Evolutionary conservation across 2,113 vertebrate genomes (phyloP), one percentile per base, ranked within the genome.

Genomic region (Chinchilla lanigera): DNA sequence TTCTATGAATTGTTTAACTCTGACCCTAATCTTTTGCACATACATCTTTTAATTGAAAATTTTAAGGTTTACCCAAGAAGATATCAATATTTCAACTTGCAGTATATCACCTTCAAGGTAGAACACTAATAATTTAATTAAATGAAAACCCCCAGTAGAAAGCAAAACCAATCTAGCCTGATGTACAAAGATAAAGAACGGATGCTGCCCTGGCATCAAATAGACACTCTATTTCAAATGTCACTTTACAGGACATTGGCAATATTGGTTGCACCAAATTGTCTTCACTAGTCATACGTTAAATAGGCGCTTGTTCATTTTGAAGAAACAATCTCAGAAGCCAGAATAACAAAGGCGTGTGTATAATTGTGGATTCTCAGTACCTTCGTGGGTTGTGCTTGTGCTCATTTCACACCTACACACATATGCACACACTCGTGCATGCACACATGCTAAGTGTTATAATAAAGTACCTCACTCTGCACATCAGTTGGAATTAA

Each of bases 401-500:
- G 60, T 28, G 1, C 56, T 60, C 4, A 1, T 20, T 80, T 54
- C 14, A 38, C 50, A 90, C 38, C 71, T 2, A 81, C 47, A 56
- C 17, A 10, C 2, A 10, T 11, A 58, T 10, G 22, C 13, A 50
- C 54, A 86, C 30, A 54, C 7, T 81, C 44, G 33, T 30, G 16
- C 3, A 11, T 9, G 44, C 14, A 24, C n/a, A 61, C 20, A 22
- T 16, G 16, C 73, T 90, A 52, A 89, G 80, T 65, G 33, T 41
- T 82, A 44, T 69, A 61, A 92, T 81, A 93, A 85, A 52, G 24
- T 84, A 69, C 97, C 93, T 95, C 52, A 69, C 44, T 58, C 24
- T 65, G 10, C 33, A 78, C 87, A 93, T 97, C 92, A 87, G 50
- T 93, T 96, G 69, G 52, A n/a, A 89, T 94, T 89, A 61, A 96